A percentile compares a stretch with the other conserved stretches of the same genome.
Evolutionary conservation across 2,797 vertebrate species (phyloP).

Genomic region (Squalus acanthias): DNA sequence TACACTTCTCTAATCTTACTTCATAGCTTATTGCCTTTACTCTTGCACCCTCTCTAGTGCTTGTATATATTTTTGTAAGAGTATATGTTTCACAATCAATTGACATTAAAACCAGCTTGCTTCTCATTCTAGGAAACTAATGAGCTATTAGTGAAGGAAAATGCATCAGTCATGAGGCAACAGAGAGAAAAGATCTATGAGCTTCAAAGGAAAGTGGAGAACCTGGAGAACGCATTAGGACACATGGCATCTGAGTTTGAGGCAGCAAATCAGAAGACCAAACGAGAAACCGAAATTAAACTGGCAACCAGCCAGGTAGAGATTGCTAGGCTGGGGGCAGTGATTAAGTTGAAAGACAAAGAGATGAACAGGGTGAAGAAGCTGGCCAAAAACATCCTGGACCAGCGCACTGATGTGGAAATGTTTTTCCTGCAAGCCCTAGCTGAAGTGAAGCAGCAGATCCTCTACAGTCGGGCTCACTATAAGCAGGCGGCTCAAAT

Average conservation of each 20-base stretch:
- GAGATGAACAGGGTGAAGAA: conserved; percentile 70
- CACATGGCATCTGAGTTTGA: conserved; percentile 54
- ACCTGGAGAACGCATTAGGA: conserved; percentile 59
- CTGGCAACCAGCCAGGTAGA: conserved; percentile 57
- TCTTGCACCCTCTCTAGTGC: background rate
- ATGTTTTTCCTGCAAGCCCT: conserved; percentile 75
- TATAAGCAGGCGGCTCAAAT: conserved; percentile 65
- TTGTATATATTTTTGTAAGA: background rate
- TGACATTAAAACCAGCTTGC: conserved; percentile 38
- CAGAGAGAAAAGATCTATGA: conserved; percentile 60
- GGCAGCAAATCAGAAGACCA: conserved; percentile 47
- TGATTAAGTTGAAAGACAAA: conserved; percentile 65
- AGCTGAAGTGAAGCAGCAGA: conserved; percentile 69
- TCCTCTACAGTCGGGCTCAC: conserved; percentile 57
- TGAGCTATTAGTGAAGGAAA: conserved; percentile 64
- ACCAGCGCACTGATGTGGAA: conserved; percentile 73
- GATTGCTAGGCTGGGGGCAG: conserved; percentile 64
- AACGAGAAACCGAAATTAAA: conserved; percentile 46
- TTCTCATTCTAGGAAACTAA: conserved; percentile 61
- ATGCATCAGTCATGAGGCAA: conserved; percentile 57
- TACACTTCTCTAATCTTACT: background rate
- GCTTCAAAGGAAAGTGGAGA: conserved; percentile 57
- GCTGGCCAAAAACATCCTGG: conserved; percentile 62
- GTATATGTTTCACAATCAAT: background rate
- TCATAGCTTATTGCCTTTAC: background rate